phyloP scores from a whole-genome alignment of 2,888 invertebrate species.

The Erpobdella octoculata region DNA sequence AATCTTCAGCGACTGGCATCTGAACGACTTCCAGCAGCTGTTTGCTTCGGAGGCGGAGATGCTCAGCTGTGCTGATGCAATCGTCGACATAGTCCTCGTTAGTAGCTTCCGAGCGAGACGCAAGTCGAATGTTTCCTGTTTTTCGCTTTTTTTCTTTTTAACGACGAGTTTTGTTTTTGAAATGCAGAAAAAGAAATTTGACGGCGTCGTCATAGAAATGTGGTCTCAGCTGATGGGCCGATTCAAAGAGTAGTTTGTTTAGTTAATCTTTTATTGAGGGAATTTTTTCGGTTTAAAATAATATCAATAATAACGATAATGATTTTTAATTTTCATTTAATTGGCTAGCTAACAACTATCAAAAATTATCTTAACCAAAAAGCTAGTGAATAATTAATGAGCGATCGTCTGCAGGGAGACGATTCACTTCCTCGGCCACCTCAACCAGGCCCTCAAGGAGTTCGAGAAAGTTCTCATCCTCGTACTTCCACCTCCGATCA shows the following conservation, averaged over 20 bases:
- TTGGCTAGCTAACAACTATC: not conserved
- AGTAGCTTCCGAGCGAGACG: slow-evolving; percentile 10
- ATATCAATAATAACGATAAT: not conserved
- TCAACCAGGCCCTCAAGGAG: slow-evolving; percentile 44
- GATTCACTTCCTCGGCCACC: slow-evolving; percentile 47
- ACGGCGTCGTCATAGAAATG: slow-evolving; percentile 82
- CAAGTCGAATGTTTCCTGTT: too few relatives aligned
- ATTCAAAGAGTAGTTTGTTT: slow-evolving; percentile 44
- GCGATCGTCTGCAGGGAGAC: slow-evolving; percentile 49
- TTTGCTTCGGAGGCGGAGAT: slow-evolving; percentile 64
- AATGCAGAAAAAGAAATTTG: slow-evolving; percentile 71
- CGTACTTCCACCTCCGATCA: slow-evolving; percentile 47
- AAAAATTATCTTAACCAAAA: too few relatives aligned
- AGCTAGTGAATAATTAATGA: too few relatives aligned
- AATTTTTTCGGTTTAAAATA: not conserved
- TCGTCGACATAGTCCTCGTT: slow-evolving; percentile 60
- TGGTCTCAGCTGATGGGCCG: slow-evolving; percentile 73
- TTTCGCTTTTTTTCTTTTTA: too few relatives aligned
- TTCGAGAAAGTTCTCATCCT: slow-evolving; percentile 45
- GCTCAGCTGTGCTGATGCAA: slow-evolving; percentile 62
- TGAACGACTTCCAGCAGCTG: slow-evolving; percentile 66
- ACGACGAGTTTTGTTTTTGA: too few relatives aligned
- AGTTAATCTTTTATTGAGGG: not conserved
- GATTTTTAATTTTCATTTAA: not conserved
- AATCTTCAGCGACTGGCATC: slow-evolving; percentile 77